These are phyloP conservation scores for Rhadinocentrus ornatus DNA, from an alignment of 2,797 vertebrate genomes.

Conservation along the genomic window DNA sequence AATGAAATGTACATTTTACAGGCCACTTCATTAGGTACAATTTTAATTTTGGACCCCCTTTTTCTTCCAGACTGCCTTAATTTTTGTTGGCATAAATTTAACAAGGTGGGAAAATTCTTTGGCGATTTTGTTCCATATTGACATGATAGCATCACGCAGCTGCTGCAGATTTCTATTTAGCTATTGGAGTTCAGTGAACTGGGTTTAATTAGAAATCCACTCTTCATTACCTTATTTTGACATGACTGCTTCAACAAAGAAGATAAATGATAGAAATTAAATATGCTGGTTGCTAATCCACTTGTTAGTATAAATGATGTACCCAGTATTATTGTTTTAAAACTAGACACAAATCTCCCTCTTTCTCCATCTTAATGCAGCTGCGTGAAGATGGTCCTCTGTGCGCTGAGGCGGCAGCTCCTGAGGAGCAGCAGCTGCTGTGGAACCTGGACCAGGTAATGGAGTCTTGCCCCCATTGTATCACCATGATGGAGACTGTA, in stretches of 20 bases:
- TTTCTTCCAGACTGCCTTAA: too few relatives aligned
- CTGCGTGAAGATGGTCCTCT: conserved; percentile 68
- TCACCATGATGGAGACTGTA: not conserved
- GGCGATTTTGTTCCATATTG: too few relatives aligned
- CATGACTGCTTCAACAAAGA: not conserved
- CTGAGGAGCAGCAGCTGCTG: conserved; percentile 39
- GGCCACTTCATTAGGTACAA: too few relatives aligned
- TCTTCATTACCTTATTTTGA: too few relatives aligned
- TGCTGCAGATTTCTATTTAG: too few relatives aligned
- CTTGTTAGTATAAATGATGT: not conserved
- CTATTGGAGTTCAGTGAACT: too few relatives aligned
- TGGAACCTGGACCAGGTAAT: conserved; percentile 63
- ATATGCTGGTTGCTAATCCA: not conserved
- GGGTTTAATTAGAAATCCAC: too few relatives aligned
- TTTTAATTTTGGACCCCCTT: too few relatives aligned
- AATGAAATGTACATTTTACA: too few relatives aligned
- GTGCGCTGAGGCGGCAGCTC: conserved; percentile 50
- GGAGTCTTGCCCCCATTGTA: not conserved
- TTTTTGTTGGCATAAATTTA: too few relatives aligned
- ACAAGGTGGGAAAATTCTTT: too few relatives aligned
- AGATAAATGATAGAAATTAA: not conserved
- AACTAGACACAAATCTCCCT: not conserved
- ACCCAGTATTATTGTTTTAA: not conserved
- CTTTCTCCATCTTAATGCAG: conserved; percentile 22
- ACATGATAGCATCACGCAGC: too few relatives aligned